Base-by-base conservation (phyloP, 1,140 invertebrate genomes). In the Drosophila jambulina region DNA sequence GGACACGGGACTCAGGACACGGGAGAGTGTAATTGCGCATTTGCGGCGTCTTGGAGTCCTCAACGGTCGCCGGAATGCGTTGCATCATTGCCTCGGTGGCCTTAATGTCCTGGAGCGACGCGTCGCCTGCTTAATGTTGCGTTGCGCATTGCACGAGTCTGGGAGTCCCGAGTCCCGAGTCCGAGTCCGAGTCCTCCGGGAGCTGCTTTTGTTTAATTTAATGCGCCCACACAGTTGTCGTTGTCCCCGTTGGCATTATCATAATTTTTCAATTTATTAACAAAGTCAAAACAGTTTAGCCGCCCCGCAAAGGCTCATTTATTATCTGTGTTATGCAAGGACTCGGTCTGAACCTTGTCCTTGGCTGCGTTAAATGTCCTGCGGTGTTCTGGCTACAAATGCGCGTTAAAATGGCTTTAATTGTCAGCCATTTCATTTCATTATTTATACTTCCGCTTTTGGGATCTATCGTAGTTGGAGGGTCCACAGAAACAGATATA, bases 261-360 rank as follows among this genome's bases (percentile, higher is more conserved):
- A 88, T 88, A 88, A 88, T 90, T 88, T 85, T 88, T 85, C 85
- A 91, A 88, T 88, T 88, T 88, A 88, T 88, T 88, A 88, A 88
- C 85, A 88, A 88, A 88, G 85, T 88, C 85, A 88, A 88, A 88
- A 88, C 85, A 88, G 85, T 88, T 88, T 88, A 90, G 85, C 64
- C 75, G 46, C 48, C 58, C 43, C 38, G 21, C 80, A 51, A 56
- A 68, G 65, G 54, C 54, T 90, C 85, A 91, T 88, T 91, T 88
- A 90, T 88, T 90, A 90, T 88, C 69, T 65, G 58, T 60, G 72
- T 56, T 81, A 80, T 75, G 79, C 79, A 77, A 68, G 77, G 62
- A 76, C 67, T 53, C 21, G 75, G 62, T 51, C 67, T 64, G 34
- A 27, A 23, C 42, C 46, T 62, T 46, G 53, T 71, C 56, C 65